A percentile compares a stretch with the other conserved stretches of the same genome.
Conservation (phyloP, 2,888 invertebrate species). For the Melipona beecheii region DNA sequence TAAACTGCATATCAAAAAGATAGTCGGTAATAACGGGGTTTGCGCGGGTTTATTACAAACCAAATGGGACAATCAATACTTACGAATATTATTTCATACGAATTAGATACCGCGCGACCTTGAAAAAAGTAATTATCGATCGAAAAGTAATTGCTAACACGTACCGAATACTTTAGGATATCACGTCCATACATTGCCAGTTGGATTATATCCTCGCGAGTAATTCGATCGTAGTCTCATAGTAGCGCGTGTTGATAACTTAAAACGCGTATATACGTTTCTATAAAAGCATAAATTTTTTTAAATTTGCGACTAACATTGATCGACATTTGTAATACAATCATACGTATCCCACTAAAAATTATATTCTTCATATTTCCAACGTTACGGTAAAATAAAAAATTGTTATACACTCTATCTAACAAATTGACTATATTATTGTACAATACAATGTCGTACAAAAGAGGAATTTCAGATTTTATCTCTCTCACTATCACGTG, state of each 20-base stretch:
- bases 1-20: slow-evolving; percentile 1
- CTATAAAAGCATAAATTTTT: slow-evolving; percentile 39
- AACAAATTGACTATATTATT: background rate
- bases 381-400: slow-evolving; percentile 83
- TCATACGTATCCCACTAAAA: slow-evolving; percentile 80
- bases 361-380: slow-evolving; percentile 84
- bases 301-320: slow-evolving; percentile 45
- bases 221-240: background rate
- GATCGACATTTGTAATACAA: slow-evolving; percentile 80
- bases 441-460: background rate
- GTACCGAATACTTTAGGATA: background rate
- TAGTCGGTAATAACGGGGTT: slow-evolving; percentile 1
- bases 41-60: slow-evolving; percentile 35
- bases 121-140: slow-evolving; percentile 20
- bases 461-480: background rate
- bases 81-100: slow-evolving; percentile 63
- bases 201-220: background rate
- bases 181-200: too few species aligned
- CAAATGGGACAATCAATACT: slow-evolving; percentile 77
- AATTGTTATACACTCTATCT: slow-evolving; percentile 81
- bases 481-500: background rate
- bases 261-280: slow-evolving; percentile 1
- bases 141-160: background rate
- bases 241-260: slow-evolving; percentile 9
- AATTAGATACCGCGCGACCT: slow-evolving; percentile 4